Conservation (phyloP, 2,888 invertebrate species). For the Protophormia terraenovae region DNA sequence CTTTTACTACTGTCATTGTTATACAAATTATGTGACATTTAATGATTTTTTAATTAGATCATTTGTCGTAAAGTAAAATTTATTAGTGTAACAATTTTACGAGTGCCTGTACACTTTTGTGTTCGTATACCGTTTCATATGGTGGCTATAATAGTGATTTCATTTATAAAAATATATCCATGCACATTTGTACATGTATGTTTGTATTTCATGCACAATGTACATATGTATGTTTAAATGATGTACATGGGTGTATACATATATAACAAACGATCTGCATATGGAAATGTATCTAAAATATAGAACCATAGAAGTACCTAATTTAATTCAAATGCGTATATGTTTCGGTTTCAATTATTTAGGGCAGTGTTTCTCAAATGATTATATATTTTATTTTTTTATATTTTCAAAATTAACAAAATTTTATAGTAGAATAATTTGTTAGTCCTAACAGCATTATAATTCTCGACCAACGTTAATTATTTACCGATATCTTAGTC, state of each 20-base stretch:
- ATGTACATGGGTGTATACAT: not conserved
- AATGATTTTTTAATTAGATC: constrained; percentile 71
- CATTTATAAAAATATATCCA: constrained; percentile 8
- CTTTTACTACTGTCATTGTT: constrained; percentile 27
- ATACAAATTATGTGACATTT: constrained; percentile 62
- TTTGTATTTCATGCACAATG: not conserved
- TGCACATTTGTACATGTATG: not conserved
- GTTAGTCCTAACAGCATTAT: no score
- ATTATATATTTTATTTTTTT: no score
- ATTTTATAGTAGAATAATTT: no score
- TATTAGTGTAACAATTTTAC: constrained; percentile 60
- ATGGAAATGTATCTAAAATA: not conserved
- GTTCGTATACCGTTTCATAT: not conserved
- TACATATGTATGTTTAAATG: not conserved
- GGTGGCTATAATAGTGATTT: constrained; percentile 35
- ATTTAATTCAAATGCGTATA: not conserved
- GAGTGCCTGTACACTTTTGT: constrained; percentile 7
- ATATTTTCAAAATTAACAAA: no score
- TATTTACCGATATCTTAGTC: no score
- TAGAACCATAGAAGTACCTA: not conserved
- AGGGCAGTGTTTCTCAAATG: constrained; percentile 1
- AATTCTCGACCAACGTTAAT: no score
- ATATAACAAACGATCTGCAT: not conserved
- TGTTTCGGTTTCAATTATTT: not conserved
- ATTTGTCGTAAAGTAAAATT: constrained; percentile 67